Evolutionary conservation across 2,797 vertebrate genomes (phyloP).

Genomic region (Falco berigora): DNA sequence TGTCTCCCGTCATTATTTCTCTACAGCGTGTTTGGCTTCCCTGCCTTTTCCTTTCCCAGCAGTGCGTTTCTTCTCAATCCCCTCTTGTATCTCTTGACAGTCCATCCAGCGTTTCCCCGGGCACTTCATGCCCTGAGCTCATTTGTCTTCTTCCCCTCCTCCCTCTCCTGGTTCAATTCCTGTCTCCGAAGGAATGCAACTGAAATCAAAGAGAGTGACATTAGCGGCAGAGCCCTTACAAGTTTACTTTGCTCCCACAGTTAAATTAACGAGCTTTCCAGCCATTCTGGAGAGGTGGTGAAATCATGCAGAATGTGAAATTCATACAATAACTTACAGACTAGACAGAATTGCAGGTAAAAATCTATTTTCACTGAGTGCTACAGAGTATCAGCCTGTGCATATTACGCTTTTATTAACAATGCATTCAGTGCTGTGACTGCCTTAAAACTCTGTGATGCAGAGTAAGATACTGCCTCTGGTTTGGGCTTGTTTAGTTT

Average conservation of each 20-base stretch:
- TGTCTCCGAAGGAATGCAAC: not conserved
- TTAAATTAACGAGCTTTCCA: not conserved
- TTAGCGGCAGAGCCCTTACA: not conserved
- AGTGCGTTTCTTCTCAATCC: not conserved
- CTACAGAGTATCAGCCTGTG: not conserved
- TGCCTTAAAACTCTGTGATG: not conserved
- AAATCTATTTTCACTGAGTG: not conserved
- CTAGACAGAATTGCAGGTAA: not conserved
- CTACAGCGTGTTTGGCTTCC: not conserved
- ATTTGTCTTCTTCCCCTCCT: slow-evolving; percentile 7
- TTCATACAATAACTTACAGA: not conserved
- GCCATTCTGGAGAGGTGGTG: not conserved
- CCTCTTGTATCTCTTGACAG: not conserved
- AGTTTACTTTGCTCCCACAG: slow-evolving; percentile 3
- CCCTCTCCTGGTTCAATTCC: not conserved
- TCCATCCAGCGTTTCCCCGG: not conserved
- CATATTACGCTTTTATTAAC: not conserved
- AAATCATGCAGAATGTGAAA: not conserved
- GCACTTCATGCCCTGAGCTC: not conserved
- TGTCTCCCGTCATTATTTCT: not conserved
- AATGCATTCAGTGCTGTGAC: not conserved
- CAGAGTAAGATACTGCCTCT: not conserved
- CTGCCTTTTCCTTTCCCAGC: not conserved
- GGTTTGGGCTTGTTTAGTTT: not conserved
- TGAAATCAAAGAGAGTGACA: slow-evolving; percentile 6